These are phyloP conservation scores for Rhynchopsitta pachyrhyncha DNA, from an alignment of 2,113 vertebrate species.

Conservation along the genomic window DNA sequence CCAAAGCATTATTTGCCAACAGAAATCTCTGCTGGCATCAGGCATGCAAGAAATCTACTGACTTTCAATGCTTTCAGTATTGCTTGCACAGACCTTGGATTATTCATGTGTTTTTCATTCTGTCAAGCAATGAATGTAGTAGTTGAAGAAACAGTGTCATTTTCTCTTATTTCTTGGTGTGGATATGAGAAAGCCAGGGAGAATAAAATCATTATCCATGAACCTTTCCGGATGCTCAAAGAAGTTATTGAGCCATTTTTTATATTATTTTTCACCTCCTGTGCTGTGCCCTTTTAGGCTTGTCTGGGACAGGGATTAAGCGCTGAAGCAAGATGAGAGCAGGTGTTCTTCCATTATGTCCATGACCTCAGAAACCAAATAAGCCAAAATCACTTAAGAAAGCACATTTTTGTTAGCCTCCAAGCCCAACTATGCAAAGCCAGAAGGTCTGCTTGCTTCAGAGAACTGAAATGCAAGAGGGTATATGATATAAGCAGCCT, in stretches of 20 bases:
- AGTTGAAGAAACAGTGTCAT: not conserved
- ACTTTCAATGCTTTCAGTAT: not conserved
- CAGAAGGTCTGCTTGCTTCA: not conserved
- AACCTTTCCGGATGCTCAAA: not conserved
- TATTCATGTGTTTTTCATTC: not conserved
- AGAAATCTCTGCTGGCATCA: conserved; percentile 1
- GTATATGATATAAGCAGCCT: not conserved
- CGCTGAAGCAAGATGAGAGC: conserved; percentile 15
- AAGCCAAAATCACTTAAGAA: conserved; percentile 35
- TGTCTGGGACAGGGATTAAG: conserved; percentile 46
- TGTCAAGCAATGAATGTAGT: not conserved
- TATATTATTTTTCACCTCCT: not conserved
- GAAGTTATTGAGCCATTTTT: conserved; percentile 2
- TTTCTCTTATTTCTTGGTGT: not conserved
- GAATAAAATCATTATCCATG: not conserved
- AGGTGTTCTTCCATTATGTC: conserved; percentile 33
- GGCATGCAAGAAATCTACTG: not conserved
- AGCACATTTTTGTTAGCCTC: not conserved
- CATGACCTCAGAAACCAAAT: conserved; percentile 28
- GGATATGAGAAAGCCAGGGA: not conserved
- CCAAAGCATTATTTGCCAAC: not conserved
- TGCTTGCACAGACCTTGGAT: not conserved
- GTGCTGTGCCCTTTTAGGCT: not conserved
- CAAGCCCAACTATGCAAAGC: not conserved
- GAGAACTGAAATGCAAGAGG: not conserved